Evolutionary conservation across 2,888 invertebrate species (phyloP), one percentile per base, ranked within the genome.

Genomic region (Argynnis bischoffii): DNA sequence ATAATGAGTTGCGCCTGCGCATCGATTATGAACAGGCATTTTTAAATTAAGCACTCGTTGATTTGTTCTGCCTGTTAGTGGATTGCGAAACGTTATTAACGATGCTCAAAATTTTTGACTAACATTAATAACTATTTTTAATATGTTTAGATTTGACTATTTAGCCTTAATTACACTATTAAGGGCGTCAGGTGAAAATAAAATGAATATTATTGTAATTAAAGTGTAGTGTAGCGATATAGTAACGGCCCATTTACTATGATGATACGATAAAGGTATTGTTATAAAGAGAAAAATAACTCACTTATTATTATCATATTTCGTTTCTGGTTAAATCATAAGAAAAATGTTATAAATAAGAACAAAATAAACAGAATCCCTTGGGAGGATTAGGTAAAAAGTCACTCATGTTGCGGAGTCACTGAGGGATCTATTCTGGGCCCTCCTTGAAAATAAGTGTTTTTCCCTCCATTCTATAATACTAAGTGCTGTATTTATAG

Each of bases 401-500:
- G 79, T 83, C 81, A 82, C 80, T 85, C 87, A 74, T 73, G 83
- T 86, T 83, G 82, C 88, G 79, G 82, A 88, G 90, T 92, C 90
- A 90, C 92, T 78, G 83, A 82, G 92, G 92, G 92, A 91, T 84
- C 89, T 92, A 92, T 91, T 91, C 87, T 87, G 78, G 87, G 89
- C 89, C 86, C 84, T 79, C 71, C 63, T 75, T 71, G 71, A 73
- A 72, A 72, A 73, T 74, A 66, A 60, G 70, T 72, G 72, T 74
- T 75, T 35, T 59, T 73, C 71, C 70, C 72, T 70, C 76, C 69
- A 59, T 70, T 70, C 68, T 70, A 68, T 66, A 67, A 72, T 68
- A 65, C 74, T 76, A 76, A 75, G 76, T 76, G 89, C 83, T 80
- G 86, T 92, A 92, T 92, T 90, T 90, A 85, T 90, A 90, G 91